phyloP scores from a whole-genome alignment of 2,888 invertebrate species.

The Latheticus oryzae region DNA sequence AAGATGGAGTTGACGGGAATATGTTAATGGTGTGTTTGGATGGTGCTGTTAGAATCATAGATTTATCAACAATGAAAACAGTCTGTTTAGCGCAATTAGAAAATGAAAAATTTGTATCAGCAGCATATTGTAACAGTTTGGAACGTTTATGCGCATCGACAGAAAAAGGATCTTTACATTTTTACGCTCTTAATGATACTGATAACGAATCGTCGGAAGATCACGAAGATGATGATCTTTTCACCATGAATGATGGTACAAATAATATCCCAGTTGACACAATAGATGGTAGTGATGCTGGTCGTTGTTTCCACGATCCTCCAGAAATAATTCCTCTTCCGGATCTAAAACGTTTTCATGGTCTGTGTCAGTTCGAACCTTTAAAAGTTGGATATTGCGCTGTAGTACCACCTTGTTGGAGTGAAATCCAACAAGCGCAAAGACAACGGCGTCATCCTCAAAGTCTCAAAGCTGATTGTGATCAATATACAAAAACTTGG shows the following conservation, averaged over 20 bases:
- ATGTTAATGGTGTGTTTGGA: slow-evolving; percentile 81
- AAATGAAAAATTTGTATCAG: slow-evolving; percentile 81
- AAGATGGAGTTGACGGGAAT: slow-evolving; percentile 66
- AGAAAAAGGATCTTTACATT: slow-evolving; percentile 82
- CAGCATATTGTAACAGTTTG: slow-evolving; percentile 87
- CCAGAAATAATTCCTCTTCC: slow-evolving; percentile 53
- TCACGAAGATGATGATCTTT: slow-evolving; percentile 76
- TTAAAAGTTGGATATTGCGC: slow-evolving; percentile 80
- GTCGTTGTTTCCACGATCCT: slow-evolving; percentile 60
- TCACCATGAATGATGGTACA: slow-evolving; percentile 44
- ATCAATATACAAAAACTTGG: slow-evolving; percentile 87
- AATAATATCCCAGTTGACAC: slow-evolving; percentile 44
- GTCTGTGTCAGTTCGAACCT: slow-evolving; percentile 81
- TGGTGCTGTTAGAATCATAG: slow-evolving; percentile 79
- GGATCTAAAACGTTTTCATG: slow-evolving; percentile 72
- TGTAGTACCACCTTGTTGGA: slow-evolving; percentile 94
- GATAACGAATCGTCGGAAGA: slow-evolving; percentile 80
- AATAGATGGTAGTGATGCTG: slow-evolving; percentile 53
- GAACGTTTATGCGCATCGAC: slow-evolving; percentile 89
- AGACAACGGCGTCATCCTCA: slow-evolving; percentile 90
- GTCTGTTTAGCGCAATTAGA: slow-evolving; percentile 77
- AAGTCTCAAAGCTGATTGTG: slow-evolving; percentile 75
- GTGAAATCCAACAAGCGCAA: slow-evolving; percentile 91
- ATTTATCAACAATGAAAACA: slow-evolving; percentile 76
- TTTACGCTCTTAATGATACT: slow-evolving; percentile 80